Base-by-base conservation (phyloP, 2,113 vertebrate genomes). In the Ameiurus melas region DNA sequence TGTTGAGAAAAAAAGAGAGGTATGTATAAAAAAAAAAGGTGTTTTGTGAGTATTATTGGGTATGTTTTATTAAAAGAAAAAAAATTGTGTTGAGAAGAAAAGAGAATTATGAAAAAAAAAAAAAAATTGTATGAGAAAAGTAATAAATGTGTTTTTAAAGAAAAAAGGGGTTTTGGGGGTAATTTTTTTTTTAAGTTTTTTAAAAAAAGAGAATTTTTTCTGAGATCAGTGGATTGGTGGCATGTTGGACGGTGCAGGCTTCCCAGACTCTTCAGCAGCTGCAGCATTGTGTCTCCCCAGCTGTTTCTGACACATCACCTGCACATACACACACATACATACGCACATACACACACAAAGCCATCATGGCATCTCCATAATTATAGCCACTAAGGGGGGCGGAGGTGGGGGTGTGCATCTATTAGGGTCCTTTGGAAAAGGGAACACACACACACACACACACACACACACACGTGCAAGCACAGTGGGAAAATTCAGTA, bases 251-350 rank as follows among this genome's bases (percentile, higher is more conserved):
- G 27, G 84, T 71, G 66, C 70, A 85, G 86, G 83, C 85, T 90
- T 90, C 77, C 80, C 83, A 88, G 88, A 85, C 84, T 86, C 84
- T 87, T 88, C 88, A 77, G 90, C 92, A 93, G 92, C 92, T 92
- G 92, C 81, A 90, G 90, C 89, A 85, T 75, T 89, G 83, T 64
- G 86, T 87, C 60, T 90, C 88, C 90, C 91, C 92, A 93, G 92
- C 92, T 93, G 92, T 93, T 93, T 75, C 89, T 91, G 86, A 89
- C 90, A 86, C 89, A 90, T 92, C 91, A 92, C 92, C 92, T 91
- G 92, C 92, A 91, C 88, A 86, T 71, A 83, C 71, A 71, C 80
- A 60, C 53, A 77, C 79, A 58, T 62, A 68, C 57, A 68, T 68
- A 83, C 84, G 66, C 79, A 58, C 53, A 83, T 66, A 30, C 27